Evolutionary conservation across 2,113 vertebrate species (phyloP), one percentile per base, ranked within the genome.

Genomic region (Trematocara zebra): DNA sequence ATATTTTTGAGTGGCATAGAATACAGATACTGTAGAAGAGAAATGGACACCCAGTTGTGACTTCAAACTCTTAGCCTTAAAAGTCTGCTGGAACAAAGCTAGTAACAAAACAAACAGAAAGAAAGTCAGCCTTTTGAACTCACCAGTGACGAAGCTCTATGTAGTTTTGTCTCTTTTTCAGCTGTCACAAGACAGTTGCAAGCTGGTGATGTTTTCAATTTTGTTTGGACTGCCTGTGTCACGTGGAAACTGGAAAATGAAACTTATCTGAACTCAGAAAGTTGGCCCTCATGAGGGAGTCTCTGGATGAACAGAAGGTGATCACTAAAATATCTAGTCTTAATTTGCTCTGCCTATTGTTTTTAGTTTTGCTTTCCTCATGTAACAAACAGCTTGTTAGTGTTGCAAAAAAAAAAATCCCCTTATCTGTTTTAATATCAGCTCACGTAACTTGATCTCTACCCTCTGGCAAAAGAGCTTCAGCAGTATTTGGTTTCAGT

Each of bases 231-330:
- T 83, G 78, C 83, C 80, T 80, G 72, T 18, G 11, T 18, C 81
- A 85, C n/a, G n/a, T 2, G 3, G 11, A 59, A 26, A 82, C 5
- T 20, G 47, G 80, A 87, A 95, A 94, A 89, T 57, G 93, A 96
- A 96, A 95, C 26, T 8, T 6, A 4, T 3, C 3, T 51, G 20
- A 59, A 18, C 10, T 35, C 10, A 4, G 8, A 23, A 3, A 49
- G 1, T 3, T n/a, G 80, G 90, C 52, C 79, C 90, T 5, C 3
- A 17, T 26, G 79, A 87, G 76, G 94, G 91, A 31, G 87, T 69
- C 33, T 92, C 76, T 15, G 5, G 80, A 88, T 42, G 18, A 17
- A 26, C 91, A 18, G 87, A 91, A 18, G 7, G 4, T 3, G 1
- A 3, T 3, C 14, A 14, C 35, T 26, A 9, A 74, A 28, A 44